Conservation (phyloP, 2,888 invertebrate species). For the Anorthoa munda region DNA sequence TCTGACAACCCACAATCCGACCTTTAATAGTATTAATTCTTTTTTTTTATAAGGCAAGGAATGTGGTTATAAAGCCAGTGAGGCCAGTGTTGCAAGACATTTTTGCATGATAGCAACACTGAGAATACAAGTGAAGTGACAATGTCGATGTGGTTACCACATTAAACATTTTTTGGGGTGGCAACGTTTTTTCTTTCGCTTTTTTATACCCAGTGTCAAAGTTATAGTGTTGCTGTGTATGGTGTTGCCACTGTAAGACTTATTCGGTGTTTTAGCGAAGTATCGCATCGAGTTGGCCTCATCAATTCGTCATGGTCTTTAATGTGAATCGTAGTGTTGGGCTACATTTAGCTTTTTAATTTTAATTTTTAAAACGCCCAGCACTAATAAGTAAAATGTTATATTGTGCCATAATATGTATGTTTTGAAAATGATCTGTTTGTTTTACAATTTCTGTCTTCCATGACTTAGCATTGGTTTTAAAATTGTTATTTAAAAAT, state of each 20-base stretch:
- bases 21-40: conserved; percentile 51
- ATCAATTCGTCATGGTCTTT: conserved; percentile 69
- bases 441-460: conserved; percentile 70
- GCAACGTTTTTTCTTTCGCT: conserved; percentile 57
- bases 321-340: conserved; percentile 58
- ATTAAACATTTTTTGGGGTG: conserved; percentile 45
- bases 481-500: conserved; percentile 57
- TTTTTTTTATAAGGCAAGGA: conserved; percentile 47
- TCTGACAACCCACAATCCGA: conserved; percentile 44
- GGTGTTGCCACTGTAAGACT: conserved; percentile 68
- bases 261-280: conserved; percentile 70
- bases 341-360: conserved; percentile 52
- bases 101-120: conserved; percentile 60
- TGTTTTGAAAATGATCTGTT: conserved; percentile 54
- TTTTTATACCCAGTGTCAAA: conserved; percentile 65
- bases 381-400: conserved; percentile 54
- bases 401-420: conserved; percentile 66
- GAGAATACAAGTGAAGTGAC: conserved; percentile 55
- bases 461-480: conserved; percentile 68
- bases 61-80: conserved; percentile 30
- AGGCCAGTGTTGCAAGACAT: conserved; percentile 62
- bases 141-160: conserved; percentile 48
- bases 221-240: conserved; percentile 66
- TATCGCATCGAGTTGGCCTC: conserved; percentile 58
- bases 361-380: conserved; percentile 46